Evolutionary conservation across 2,797 vertebrate genomes (phyloP), one percentile per base, ranked within the genome.

Genomic region (Lates japonicus): DNA sequence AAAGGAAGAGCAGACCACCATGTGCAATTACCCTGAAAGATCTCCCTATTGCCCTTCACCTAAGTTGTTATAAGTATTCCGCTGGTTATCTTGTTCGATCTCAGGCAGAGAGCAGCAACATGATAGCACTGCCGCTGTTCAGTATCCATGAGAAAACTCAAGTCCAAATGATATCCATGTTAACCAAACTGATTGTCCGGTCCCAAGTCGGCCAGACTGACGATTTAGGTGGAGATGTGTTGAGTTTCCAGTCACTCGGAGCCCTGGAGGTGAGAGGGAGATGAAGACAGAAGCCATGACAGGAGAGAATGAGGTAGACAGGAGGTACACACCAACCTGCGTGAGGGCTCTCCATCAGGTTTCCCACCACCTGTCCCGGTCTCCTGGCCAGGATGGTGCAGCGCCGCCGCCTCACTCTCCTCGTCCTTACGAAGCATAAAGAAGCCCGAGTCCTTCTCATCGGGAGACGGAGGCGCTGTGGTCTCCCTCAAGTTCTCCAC

Each of bases 401-500:
- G 96, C 0, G 98, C 99, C 62, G 97, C 97, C 98, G 96, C 71
- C 98, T 94, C 87, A 99, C 98, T 35, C 98, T 99, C n/a, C n/a
- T n/a, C n/a, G 89, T 99, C 98, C 78, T 99, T 99, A 75, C 96
- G 96, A 62, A 99, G 94, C 97, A 99, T 96, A 66, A 99, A 99
- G 94, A 99, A 99, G 0, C 98, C 98, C 0, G 98, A 95, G 75
- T 99, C 98, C 78, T 98, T 98, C 88, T 99, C 98, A 86, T 99
- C 98, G 0, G 98, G 98, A 59, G 98, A 99, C 0, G 98, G 98
- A 2, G 0, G 98, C 98, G 8, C 98, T 99, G 93, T 99, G 98
- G 90, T 99, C n/a, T n/a, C n/a, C 98, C 88, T 99, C 98, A 99
- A 99, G 89, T 99, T 97, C 92, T 99, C 98, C 88, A 99, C 98